Evolutionary conservation across 2,888 invertebrate species (phyloP).

Genomic region (Agrotis exclamationis): DNA sequence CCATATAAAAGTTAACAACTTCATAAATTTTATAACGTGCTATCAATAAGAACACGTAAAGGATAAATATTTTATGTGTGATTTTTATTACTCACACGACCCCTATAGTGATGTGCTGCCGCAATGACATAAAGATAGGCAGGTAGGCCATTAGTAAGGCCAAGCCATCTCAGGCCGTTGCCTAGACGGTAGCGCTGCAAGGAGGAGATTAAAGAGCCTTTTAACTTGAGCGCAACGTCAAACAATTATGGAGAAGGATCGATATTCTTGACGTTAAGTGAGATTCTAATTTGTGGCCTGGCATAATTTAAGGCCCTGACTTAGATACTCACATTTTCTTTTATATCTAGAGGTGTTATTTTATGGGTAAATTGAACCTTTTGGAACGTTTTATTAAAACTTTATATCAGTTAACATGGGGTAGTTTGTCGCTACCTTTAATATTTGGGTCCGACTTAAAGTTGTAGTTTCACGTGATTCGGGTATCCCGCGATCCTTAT

Average conservation of each 20-base stretch:
- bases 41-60: conserved; percentile 80
- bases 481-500: conserved; percentile 62
- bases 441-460: conserved; percentile 48
- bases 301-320: neutral
- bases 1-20: conserved; percentile 83
- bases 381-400: conserved; percentile 32
- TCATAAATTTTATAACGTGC: conserved; percentile 85
- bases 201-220: conserved; percentile 44
- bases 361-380: neutral
- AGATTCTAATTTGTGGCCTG: conserved; percentile 36
- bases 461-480: conserved; percentile 61
- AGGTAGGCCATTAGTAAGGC: conserved; percentile 57
- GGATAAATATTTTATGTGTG: conserved; percentile 81
- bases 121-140: conserved; percentile 67
- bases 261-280: conserved; percentile 38
- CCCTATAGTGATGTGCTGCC: conserved; percentile 59
- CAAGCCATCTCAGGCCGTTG: conserved; percentile 17
- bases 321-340: neutral
- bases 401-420: conserved; percentile 44
- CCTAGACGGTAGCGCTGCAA: conserved; percentile 29
- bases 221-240: conserved; percentile 50
- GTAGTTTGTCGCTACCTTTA: conserved; percentile 48
- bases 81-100: conserved; percentile 74
- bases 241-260: conserved; percentile 49
- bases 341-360: neutral